phyloP scores from a whole-genome alignment of 2,113 vertebrate species.

The Microtus richardsoni region DNA sequence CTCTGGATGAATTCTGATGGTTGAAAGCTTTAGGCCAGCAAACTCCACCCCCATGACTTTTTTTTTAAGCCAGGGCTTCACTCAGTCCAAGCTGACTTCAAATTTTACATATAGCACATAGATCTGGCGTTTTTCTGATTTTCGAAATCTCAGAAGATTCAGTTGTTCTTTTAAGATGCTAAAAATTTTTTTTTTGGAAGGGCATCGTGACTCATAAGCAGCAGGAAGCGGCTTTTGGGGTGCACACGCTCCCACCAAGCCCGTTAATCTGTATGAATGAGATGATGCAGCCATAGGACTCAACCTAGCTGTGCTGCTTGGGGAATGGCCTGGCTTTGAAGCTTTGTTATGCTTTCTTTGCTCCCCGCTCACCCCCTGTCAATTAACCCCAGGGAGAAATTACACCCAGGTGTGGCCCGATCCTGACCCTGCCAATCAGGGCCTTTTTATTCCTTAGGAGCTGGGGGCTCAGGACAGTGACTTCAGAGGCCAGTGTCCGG shows the following conservation, averaged over 20 bases:
- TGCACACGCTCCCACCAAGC: fast-evolving
- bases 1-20: neutral
- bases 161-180: constrained; percentile 8
- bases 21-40: neutral
- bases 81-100: neutral
- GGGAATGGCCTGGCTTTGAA: neutral
- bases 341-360: neutral
- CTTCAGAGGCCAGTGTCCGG: neutral
- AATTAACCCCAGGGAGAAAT: constrained; percentile 14
- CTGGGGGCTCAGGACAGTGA: neutral
- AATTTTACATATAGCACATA: neutral
- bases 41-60: neutral
- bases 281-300: neutral
- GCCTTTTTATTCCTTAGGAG: neutral
- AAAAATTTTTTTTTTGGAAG: neutral
- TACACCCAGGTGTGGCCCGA: neutral
- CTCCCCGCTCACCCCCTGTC: neutral
- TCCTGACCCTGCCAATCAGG: neutral
- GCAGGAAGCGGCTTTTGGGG: neutral
- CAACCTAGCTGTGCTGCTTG: neutral
- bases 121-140: neutral
- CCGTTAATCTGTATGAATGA: neutral
- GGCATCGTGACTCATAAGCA: neutral
- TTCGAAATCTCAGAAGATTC: neutral
- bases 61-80: neutral